phyloP scores from a whole-genome alignment of 37 sponge, comb jelly and placozoan species.

The Beroe ovata region DNA sequence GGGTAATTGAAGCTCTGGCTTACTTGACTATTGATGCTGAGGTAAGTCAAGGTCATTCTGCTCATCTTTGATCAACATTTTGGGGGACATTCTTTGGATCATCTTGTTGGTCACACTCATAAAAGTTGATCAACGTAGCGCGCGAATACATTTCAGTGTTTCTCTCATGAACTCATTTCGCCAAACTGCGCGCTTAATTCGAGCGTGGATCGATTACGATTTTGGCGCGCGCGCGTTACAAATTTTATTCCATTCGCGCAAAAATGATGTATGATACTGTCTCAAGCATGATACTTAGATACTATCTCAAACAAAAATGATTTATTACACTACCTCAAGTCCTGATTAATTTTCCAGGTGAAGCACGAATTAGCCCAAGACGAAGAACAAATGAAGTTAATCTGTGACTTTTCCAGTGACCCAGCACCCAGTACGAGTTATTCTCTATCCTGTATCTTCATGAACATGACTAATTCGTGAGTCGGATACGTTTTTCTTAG shows the following conservation, averaged over 20 bases:
- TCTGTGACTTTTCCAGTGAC: constrained; percentile 2
- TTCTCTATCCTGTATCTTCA: constrained; percentile 53
- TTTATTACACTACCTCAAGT: too few relatives aligned
- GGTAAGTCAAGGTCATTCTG: background rate
- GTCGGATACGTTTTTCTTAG: too few relatives aligned
- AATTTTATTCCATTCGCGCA: too few relatives aligned
- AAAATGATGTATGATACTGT: too few relatives aligned
- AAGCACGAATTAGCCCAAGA: constrained; percentile 11
- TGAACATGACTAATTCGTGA: constrained; percentile 34
- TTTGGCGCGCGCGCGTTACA: too few relatives aligned
- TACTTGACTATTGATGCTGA: constrained; percentile 53
- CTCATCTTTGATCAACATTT: too few relatives aligned
- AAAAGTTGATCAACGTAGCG: background rate
- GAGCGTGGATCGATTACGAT: too few relatives aligned
- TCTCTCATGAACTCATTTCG: background rate
- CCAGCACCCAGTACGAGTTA: constrained; percentile 32
- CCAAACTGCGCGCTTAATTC: background rate
- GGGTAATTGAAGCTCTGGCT: constrained; percentile 50
- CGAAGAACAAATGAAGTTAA: constrained; percentile 27
- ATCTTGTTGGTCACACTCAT: background rate
- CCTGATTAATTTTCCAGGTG: too few relatives aligned
- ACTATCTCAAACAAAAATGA: too few relatives aligned
- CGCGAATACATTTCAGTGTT: background rate
- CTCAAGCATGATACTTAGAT: too few relatives aligned
- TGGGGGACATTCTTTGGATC: too few relatives aligned